Evolutionary conservation across 1,140 invertebrate genomes (phyloP), one percentile per base, ranked within the genome.

Genomic region (Drosophila tsacasi): DNA sequence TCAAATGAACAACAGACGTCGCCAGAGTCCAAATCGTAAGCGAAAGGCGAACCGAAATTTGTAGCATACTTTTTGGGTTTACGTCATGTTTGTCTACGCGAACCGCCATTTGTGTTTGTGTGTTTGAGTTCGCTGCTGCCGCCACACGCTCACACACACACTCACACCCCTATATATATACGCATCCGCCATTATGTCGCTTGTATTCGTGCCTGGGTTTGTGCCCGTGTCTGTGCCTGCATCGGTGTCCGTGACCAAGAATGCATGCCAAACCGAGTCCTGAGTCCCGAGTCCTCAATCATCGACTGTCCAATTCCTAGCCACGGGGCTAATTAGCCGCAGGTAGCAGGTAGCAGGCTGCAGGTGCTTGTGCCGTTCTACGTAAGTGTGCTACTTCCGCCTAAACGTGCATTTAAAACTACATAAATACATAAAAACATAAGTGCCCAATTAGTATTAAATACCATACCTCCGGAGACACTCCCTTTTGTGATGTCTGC

Each of bases 81-180:
- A 89, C 85, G 85, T 89, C 85, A 89, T 89, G 78, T 85, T 90
- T 85, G 85, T 76, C 78, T 63, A 81, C 77, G 76, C 76, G 85
- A 79, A 73, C 59, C 63, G 49, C 52, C 83, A 75, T 68, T 85
- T 77, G 64, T 83, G 60, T 73, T 73, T 73, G 66, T 66, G 74
- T 64, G 65, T 72, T 58, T 67, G 58, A 57, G 62, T 60, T 47
- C 73, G 40, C 59, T 57, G 54, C 35, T 25, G 54, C 54, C 54
- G 50, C 35, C 62, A 49, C 40, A 76, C 59, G 32, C 54, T 57
- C 54, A 64, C 68, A 68, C 27, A 40, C 39, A 71, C 67, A 77
- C 47, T 37, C 49, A 55, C 61, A 50, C 52, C 21, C 32, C 35
- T 2, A 35, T 15, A 54, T 27, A 23, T 55, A 55, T 55, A 55